Conservation (phyloP, 2,888 invertebrate genomes). For the Cheilosia impressa region DNA sequence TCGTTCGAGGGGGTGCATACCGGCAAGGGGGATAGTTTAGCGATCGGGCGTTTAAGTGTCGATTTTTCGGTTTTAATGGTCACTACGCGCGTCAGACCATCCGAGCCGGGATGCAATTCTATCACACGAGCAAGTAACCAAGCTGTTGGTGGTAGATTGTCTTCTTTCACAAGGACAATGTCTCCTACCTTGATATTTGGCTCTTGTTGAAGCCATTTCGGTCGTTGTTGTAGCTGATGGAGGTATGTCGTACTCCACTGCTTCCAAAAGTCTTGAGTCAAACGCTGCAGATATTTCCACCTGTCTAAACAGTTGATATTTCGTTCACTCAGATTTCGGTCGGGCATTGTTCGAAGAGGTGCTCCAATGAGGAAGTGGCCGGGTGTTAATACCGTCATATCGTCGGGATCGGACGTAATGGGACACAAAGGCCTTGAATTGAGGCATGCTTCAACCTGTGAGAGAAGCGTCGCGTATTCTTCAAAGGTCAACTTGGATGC, state of each 20-base stretch:
- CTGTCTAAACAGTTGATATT: constrained; percentile 23
- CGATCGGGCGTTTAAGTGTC: constrained; percentile 3
- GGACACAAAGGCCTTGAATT: constrained; percentile 36
- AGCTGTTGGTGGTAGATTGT: too few relatives aligned
- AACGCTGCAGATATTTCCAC: constrained; percentile 34
- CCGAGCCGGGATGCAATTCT: neutral
- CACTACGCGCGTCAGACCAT: constrained; percentile 12
- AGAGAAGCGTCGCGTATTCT: neutral
- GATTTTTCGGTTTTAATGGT: constrained; percentile 3
- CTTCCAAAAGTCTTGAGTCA: constrained; percentile 57
- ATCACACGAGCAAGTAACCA: neutral
- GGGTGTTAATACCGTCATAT: constrained; percentile 34
- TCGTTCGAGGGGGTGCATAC: neutral
- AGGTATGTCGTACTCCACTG: constrained; percentile 60
- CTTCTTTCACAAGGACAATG: neutral
- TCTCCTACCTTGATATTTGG: constrained; percentile 24
- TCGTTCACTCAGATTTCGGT: constrained; percentile 6
- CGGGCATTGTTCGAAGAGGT: neutral
- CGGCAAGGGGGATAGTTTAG: constrained; percentile 2
- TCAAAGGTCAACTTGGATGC: constrained; percentile 2
- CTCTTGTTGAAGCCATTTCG: constrained; percentile 42
- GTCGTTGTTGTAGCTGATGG: constrained; percentile 54
- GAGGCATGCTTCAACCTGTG: constrained; percentile 3
- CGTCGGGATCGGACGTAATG: neutral
- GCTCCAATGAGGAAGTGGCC: constrained; percentile 9